These are phyloP conservation scores for Corythoichthys haematopterus DNA, from an alignment of 2,113 vertebrate genomes.

Conservation along the genomic window DNA sequence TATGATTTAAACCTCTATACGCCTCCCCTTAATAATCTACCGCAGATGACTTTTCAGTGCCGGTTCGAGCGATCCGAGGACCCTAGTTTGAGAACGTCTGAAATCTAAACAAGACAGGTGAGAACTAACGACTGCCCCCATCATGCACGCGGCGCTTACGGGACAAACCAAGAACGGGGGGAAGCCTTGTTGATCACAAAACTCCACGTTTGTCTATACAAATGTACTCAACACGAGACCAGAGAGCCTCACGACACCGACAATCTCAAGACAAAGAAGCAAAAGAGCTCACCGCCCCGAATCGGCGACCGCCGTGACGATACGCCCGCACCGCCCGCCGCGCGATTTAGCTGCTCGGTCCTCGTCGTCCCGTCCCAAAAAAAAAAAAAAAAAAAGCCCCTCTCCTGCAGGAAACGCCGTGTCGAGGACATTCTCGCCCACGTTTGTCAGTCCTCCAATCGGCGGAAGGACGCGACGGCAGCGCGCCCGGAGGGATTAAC, in stretches of 20 bases:
- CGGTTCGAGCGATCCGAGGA: background rate
- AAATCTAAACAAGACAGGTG: background rate
- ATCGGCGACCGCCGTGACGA: background rate
- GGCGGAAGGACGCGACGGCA: constrained; percentile 33
- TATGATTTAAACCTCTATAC: no score
- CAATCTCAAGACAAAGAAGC: constrained; percentile 52
- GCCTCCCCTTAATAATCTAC: no score
- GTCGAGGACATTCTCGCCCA: constrained; percentile 24
- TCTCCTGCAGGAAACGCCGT: constrained; percentile 47
- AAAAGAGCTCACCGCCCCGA: constrained; percentile 28
- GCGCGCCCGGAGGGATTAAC: constrained; percentile 32
- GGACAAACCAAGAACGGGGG: constrained; percentile 1
- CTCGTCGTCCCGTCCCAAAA: background rate
- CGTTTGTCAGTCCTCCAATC: constrained; percentile 35
- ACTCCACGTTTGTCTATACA: constrained; percentile 75
- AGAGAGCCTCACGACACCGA: constrained; percentile 66
- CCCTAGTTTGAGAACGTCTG: background rate
- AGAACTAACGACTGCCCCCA: background rate
- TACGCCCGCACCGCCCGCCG: background rate
- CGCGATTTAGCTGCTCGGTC: background rate
- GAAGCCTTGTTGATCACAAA: constrained; percentile 66
- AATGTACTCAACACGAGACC: constrained; percentile 66
- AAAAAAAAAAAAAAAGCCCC: constrained; percentile 23
- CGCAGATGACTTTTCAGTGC: no score
- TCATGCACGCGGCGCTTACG: constrained; percentile 54